Evolutionary conservation across 2,113 vertebrate genomes (phyloP).

Genomic region (Tringa solitaria): DNA sequence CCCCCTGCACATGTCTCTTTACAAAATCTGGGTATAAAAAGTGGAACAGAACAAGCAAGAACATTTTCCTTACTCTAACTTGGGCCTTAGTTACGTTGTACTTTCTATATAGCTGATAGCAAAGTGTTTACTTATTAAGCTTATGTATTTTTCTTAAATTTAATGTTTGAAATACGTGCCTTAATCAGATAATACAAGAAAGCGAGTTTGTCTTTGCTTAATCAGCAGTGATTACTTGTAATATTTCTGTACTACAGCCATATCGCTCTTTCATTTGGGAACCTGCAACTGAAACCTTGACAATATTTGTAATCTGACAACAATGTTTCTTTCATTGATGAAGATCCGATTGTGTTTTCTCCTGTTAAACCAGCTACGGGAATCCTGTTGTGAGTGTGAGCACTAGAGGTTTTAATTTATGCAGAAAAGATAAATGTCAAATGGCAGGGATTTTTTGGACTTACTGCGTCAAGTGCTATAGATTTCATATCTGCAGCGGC

Average conservation of each 20-base stretch:
- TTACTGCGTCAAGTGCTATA: slow-evolving; percentile 82
- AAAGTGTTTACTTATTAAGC: not conserved
- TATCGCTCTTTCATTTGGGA: not conserved
- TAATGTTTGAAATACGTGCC: not conserved
- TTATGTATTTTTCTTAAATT: not conserved
- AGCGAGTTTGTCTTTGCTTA: not conserved
- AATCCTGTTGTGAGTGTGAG: not conserved
- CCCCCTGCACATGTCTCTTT: not conserved
- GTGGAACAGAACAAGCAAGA: not conserved
- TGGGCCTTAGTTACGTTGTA: not conserved
- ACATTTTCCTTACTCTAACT: not conserved
- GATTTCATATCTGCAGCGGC: slow-evolving; percentile 75
- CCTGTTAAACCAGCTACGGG: not conserved
- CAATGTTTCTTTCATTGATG: not conserved
- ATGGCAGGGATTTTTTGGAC: not conserved
- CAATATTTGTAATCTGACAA: not conserved
- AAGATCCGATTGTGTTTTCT: not conserved
- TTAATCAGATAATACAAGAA: not conserved
- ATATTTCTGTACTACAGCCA: not conserved
- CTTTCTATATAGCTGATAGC: not conserved
- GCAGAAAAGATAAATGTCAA: not conserved
- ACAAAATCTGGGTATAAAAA: not conserved
- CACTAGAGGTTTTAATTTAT: not conserved
- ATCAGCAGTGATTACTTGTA: not conserved
- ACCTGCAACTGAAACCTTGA: not conserved